Percentiles rank a stretch among this genome's conserved stretches.
Evolutionary conservation across 2,797 vertebrate genomes (phyloP).

Genomic region (Onychomys torridus): DNA sequence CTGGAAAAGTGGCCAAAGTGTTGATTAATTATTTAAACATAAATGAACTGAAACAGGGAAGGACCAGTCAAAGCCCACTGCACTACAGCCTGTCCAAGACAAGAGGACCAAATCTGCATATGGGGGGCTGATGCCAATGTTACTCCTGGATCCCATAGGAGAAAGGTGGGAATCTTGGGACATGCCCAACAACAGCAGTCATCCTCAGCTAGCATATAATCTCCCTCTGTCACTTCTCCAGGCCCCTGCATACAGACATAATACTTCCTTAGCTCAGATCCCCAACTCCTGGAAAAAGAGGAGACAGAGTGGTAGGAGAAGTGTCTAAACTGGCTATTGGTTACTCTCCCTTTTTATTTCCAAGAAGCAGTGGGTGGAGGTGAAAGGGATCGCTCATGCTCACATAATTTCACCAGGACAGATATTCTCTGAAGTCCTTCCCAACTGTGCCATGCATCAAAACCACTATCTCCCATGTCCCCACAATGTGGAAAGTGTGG

Average conservation of each 20-base stretch:
- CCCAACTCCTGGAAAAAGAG: background rate
- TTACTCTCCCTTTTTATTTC: background rate
- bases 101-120: background rate
- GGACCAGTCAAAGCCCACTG: background rate
- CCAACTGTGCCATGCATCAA: background rate
- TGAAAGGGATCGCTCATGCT: background rate
- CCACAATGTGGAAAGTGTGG: too few relatives aligned
- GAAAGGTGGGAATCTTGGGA: background rate
- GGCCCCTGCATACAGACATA: background rate
- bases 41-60: background rate
- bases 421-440: background rate
- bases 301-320: background rate
- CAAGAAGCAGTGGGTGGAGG: background rate
- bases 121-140: background rate
- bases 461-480: too few relatives aligned
- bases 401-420: background rate
- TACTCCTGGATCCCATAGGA: background rate
- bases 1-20: background rate
- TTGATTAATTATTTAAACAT: background rate
- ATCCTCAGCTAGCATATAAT: background rate
- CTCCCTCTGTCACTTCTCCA: background rate
- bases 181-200: background rate
- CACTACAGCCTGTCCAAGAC: background rate
- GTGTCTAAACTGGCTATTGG: accelerated
- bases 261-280: background rate